Conservation (phyloP, 2,888 invertebrate species). For the Euphydryas editha region DNA sequence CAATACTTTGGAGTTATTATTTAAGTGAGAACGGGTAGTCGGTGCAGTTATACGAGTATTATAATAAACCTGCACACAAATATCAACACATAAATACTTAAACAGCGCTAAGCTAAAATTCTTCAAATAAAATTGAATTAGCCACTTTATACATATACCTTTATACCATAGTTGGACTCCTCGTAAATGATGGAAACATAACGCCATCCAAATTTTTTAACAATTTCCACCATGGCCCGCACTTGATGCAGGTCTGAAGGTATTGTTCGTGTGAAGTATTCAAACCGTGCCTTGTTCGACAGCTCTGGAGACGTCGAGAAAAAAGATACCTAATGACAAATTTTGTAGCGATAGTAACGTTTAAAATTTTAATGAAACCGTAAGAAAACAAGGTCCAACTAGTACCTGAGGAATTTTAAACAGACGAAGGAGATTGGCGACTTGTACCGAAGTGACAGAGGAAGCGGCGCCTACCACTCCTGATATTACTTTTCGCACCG, state of each 20-base stretch:
- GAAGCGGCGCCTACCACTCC: conserved; percentile 84
- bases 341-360: background rate
- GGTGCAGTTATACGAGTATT: too few relatives aligned
- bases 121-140: background rate
- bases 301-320: conserved; percentile 97
- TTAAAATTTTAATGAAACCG: background rate
- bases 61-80: too few relatives aligned
- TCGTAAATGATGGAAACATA: conserved; percentile 98
- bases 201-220: conserved; percentile 93
- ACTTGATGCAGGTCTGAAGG: conserved; percentile 97
- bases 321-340: conserved; percentile 91
- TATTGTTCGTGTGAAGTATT: conserved; percentile 96
- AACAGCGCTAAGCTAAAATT: too few relatives aligned
- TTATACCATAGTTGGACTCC: conserved; percentile 97
- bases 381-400: background rate
- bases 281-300: conserved; percentile 96
- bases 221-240: conserved; percentile 97
- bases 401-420: conserved; percentile 93
- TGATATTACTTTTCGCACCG: conserved; percentile 72
- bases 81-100: too few relatives aligned
- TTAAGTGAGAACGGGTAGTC: too few relatives aligned
- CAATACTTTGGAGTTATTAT: too few relatives aligned
- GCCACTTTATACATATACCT: conserved; percentile 81
- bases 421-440: conserved; percentile 91
- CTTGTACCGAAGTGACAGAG: conserved; percentile 97